Base-by-base conservation (phyloP, 2,113 vertebrate genomes). In the Lampris megalopsis region DNA sequence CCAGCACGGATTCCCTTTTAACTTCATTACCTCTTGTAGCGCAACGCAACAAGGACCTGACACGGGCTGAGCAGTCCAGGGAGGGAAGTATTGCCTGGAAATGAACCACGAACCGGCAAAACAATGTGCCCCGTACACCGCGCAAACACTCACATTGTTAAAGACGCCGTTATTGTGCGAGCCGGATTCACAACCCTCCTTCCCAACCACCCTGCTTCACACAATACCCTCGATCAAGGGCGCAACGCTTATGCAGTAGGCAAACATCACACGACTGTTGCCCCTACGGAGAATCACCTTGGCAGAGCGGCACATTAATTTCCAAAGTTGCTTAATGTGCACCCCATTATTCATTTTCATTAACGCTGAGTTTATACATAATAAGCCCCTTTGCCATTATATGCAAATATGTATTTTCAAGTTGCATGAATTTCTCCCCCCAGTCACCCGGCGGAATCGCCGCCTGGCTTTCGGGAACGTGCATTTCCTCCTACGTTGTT, bases 331-430 rank as follows among this genome's bases (percentile, higher is more conserved):
- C 75, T 73, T 79, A 87, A 86, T 83, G 80, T 78, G 85, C 71
- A 84, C 77, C 84, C 64, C 84, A 90, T 92, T 90, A 88, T 88
- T 90, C 84, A 81, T 87, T 88, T 89, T 87, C 80, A 91, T 92
- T 90, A 91, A 86, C 85, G 83, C 41, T 1, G 47, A 63, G 77
- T 81, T 68, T 75, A 63, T 66, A 71, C 80, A 80, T 80, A 70
- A 82, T 80, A 81, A 86, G 84, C 90, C 81, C 90, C 81, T 68
- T 66, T 84, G 81, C 79, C 63, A 70, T 81, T 83, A 72, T 84
- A 83, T 86, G 86, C 85, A 92, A 86, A 92, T 90, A 91, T 90
- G 82, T 89, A 80, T 90, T 89, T 90, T 88, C 77, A 80, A 75
- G 80, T 75, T 71, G 59, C 71, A 49, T 75, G 80, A 81, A 83